Evolutionary conservation across 2,113 vertebrate species (phyloP).

Genomic region (Dermatemys mawii): DNA sequence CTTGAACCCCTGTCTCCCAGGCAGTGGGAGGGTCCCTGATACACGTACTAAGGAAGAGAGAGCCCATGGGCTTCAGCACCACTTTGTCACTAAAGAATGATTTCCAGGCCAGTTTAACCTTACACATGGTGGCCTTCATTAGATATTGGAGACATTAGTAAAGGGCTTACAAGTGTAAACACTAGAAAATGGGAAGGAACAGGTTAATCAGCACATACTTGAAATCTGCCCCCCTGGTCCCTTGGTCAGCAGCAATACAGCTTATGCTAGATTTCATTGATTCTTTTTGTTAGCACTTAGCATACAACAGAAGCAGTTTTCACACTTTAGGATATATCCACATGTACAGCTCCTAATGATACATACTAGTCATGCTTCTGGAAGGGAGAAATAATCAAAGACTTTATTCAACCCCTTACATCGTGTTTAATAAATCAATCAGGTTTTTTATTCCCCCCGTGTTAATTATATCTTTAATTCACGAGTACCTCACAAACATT

Average conservation of each 20-base stretch:
- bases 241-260: not conserved
- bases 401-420: not conserved
- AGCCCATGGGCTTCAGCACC: not conserved
- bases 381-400: not conserved
- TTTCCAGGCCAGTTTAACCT: not conserved
- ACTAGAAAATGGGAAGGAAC: not conserved
- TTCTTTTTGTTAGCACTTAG: not conserved
- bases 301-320: not conserved
- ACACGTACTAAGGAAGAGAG: not conserved
- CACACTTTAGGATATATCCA: not conserved
- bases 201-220: not conserved
- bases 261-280: not conserved
- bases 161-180: not conserved
- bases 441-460: not conserved
- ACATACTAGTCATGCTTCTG: not conserved
- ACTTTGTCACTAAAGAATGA: accelerated
- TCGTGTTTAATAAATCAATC: not conserved
- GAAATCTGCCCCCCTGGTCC: not conserved
- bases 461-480: not conserved
- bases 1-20: accelerated
- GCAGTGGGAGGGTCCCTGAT: not conserved
- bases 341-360: not conserved
- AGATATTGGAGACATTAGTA: not conserved
- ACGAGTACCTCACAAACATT: not conserved
- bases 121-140: not conserved